Base-by-base conservation (phyloP, 2,797 vertebrate species). In the Oceanodroma leucorhoa region DNA sequence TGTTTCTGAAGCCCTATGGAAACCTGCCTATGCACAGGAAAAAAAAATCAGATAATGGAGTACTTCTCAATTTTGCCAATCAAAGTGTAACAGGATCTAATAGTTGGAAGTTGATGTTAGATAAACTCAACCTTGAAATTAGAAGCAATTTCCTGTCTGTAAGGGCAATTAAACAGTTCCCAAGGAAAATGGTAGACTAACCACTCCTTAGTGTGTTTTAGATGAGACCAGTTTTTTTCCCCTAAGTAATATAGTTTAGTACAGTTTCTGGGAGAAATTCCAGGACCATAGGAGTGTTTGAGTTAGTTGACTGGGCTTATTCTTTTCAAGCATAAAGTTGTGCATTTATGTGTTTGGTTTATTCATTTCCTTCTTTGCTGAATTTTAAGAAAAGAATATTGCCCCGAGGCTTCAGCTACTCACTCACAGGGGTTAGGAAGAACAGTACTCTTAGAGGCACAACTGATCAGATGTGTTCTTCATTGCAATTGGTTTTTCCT, bases 91-190 rank as follows among this genome's bases (percentile, higher is more conserved):
- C 11, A 77, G 18, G 34, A 51, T 46, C 51, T 72, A 69, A 69
- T 14, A 58, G 23, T 22, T 86, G 36, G 55, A 57, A 85, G 48
- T 4, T 80, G 51, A 16, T 54, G 21, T 55, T 87, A 83, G 60
- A 51, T 26, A 77, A 90, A 80, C 30, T 80, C 71, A 93, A 3
- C 36, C 46, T 85, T 87, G 82, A 70, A 87, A 88, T 69, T 84
- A 82, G 50, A 83, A 90, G 8, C 2, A 50, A 79, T 80, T 87
- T 73, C 27, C 17, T 85, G 66, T 22, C n/a, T 87, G 6, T 36
- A 76, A 87, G 54, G 50, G 10, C 15, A 83, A 58, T 50, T 66
- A 58, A 85, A 80, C 10, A 46, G 6, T 50, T 91, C 76, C 26
- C 66, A 76, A 29, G 8, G 13, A 69, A 84, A 91, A 71, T 14